Evolutionary conservation across 92 coral and sea anemone genomes (phyloP).

Genomic region (Pocillopora meandrina): DNA sequence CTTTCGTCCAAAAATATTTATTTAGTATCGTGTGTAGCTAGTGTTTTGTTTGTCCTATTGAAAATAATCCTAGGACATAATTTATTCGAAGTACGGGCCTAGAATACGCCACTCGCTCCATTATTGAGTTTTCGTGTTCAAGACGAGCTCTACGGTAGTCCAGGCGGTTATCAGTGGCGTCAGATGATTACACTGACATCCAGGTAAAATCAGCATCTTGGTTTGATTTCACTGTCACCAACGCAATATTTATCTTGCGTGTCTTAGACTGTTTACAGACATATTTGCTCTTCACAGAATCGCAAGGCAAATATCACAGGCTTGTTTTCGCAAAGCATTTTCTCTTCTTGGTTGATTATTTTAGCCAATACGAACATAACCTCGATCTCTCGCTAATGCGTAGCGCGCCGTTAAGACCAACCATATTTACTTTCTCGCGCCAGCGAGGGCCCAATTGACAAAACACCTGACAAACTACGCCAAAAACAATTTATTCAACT

Average conservation of each 20-base stretch:
- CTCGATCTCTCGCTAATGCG: background rate
- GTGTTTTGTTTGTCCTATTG: conserved; percentile 33
- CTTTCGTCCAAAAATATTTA: conserved; percentile 31
- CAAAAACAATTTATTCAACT: conserved; percentile 15
- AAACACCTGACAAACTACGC: background rate
- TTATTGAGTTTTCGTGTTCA: background rate
- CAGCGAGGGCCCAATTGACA: background rate
- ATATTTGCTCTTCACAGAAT: conserved; percentile 18
- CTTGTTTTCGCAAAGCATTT: background rate
- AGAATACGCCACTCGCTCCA: background rate
- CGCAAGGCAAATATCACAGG: conserved; percentile 5
- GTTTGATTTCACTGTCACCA: conserved; percentile 7
- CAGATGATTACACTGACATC: background rate
- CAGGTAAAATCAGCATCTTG: conserved; percentile 17
- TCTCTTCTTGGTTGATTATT: background rate
- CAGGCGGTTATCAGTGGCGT: background rate
- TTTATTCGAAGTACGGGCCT: conserved; percentile 5
- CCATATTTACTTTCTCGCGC: no score
- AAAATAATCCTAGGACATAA: conserved; percentile 29
- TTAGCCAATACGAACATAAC: background rate
- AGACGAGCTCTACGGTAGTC: background rate
- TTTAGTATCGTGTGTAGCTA: conserved; percentile 48
- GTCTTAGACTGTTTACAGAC: conserved; percentile 22
- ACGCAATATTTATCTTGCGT: conserved; percentile 30
- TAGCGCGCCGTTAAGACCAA: background rate